Conservation (phyloP, 2,113 vertebrate species). For the Sisor rabdophorus region DNA sequence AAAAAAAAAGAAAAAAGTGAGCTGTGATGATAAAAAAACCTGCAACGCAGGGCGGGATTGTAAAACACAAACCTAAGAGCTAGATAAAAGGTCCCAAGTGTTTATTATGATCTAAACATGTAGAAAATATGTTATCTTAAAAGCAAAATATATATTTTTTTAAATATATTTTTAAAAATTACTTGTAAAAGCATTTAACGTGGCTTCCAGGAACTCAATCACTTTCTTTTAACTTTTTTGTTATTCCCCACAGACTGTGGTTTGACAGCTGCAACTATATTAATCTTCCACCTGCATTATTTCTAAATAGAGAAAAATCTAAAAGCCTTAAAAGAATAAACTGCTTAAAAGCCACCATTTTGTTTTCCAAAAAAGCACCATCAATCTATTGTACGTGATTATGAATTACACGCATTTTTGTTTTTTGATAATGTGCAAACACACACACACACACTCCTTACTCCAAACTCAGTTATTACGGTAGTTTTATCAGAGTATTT, state of each 20-base stretch:
- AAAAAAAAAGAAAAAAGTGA: not conserved
- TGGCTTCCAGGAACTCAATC: constrained; percentile 42
- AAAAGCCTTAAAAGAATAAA: constrained; percentile 3
- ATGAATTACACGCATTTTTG: too few relatives aligned
- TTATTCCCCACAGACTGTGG: constrained; percentile 42
- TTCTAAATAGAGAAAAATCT: constrained; percentile 36
- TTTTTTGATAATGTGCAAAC: too few relatives aligned
- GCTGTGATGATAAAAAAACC: not conserved
- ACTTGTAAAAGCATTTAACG: constrained; percentile 43
- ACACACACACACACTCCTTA: not conserved
- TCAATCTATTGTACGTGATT: too few relatives aligned
- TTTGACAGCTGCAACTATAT: constrained; percentile 35
- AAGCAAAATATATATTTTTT: constrained; percentile 39
- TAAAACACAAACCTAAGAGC: not conserved
- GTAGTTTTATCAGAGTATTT: not conserved
- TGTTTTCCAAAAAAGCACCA: not conserved
- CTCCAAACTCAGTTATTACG: not conserved
- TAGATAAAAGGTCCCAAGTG: constrained; percentile 3
- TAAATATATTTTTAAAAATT: constrained; percentile 46
- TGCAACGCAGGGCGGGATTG: not conserved
- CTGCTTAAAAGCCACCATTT: not conserved
- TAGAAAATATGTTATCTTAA: constrained; percentile 40
- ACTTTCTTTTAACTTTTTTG: constrained; percentile 41
- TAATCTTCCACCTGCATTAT: constrained; percentile 35
- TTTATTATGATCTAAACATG: constrained; percentile 42